Conservation (phyloP, 2,888 invertebrate species). For the Acanthosepion pharaonis region DNA sequence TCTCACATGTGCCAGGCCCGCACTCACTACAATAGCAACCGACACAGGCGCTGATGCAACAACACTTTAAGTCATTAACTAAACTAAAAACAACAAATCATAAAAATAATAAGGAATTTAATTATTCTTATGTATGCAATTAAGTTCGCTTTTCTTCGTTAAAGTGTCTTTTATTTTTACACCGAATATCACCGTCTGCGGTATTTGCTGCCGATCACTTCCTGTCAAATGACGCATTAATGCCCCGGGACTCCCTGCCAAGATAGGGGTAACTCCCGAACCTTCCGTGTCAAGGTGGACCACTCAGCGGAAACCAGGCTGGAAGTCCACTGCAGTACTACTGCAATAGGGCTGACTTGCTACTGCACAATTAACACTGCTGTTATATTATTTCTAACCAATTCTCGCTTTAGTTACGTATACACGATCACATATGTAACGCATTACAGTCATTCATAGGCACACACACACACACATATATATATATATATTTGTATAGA, state of each 20-base stretch:
- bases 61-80: background rate
- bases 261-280: slow-evolving; percentile 46
- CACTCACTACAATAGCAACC: background rate
- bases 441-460: no score
- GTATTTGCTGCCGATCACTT: background rate
- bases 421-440: no score
- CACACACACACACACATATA: background rate
- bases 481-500: no score
- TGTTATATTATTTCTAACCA: background rate
- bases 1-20: slow-evolving; percentile 39
- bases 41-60: background rate
- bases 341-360: background rate
- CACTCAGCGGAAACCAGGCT: background rate
- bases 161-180: background rate
- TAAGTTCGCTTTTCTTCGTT: background rate
- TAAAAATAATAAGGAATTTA: background rate
- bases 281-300: slow-evolving; percentile 42
- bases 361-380: background rate
- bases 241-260: slow-evolving; percentile 47
- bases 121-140: background rate
- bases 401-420: background rate
- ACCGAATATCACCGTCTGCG: background rate
- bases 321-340: background rate
- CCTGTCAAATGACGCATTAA: slow-evolving; percentile 11
- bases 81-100: background rate